Evolutionary conservation across 2,113 vertebrate genomes (phyloP).

Genomic region (Stegostoma tigrinum): DNA sequence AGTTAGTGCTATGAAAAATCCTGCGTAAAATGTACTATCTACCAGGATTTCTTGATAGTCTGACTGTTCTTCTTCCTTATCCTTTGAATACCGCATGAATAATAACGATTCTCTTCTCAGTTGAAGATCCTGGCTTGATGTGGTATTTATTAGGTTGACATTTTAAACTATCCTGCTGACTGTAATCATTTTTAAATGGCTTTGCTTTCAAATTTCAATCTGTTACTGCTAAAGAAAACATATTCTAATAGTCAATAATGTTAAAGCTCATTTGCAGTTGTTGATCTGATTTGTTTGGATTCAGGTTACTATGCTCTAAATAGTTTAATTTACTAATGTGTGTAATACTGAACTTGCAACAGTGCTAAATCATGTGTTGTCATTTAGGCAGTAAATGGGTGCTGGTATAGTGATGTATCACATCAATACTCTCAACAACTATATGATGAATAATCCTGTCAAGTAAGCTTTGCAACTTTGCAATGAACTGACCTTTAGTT

Average conservation of each 20-base stretch:
- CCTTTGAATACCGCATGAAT: background rate
- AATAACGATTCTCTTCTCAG: background rate
- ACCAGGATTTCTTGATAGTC: background rate
- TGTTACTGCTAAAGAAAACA: background rate
- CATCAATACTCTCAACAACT: background rate
- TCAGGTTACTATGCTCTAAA: background rate
- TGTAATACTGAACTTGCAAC: background rate
- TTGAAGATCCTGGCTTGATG: background rate
- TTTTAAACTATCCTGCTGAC: constrained; percentile 2
- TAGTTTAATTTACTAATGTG: constrained; percentile 21
- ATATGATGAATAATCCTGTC: constrained; percentile 15
- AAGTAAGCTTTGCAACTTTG: background rate
- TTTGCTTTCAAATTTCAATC: background rate
- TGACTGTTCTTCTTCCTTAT: background rate
- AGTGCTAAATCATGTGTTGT: constrained; percentile 3
- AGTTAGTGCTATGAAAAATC: background rate
- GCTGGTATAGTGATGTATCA: background rate
- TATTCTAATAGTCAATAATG: background rate
- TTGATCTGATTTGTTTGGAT: background rate
- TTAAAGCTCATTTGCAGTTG: constrained; percentile 3
- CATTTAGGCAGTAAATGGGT: background rate
- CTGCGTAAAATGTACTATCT: no score
- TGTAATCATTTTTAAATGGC: background rate
- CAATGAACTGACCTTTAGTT: constrained; percentile 10
- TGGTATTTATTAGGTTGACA: background rate